These are phyloP conservation scores for Drosophila macrothrix DNA, from an alignment of 2,888 invertebrate genomes.

Conservation along the genomic window DNA sequence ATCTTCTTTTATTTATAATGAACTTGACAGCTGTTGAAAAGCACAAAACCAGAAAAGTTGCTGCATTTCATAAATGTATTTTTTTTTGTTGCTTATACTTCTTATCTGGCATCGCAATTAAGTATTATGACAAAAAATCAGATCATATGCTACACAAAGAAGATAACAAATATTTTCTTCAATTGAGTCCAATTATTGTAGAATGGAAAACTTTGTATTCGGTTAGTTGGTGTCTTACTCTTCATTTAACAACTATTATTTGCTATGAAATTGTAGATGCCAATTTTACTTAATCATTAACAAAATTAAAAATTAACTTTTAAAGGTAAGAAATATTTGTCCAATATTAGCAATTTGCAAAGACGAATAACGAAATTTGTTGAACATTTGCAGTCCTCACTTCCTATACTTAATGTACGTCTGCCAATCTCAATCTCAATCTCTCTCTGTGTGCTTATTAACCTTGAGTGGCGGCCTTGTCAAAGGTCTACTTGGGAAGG, in stretches of 20 bases:
- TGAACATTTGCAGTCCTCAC: background rate
- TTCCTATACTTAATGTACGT: constrained; percentile 3
- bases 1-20: constrained; percentile 45
- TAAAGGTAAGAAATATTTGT: background rate
- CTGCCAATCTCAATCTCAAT: constrained; percentile 23
- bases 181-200: background rate
- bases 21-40: constrained; percentile 30
- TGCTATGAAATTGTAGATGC: background rate
- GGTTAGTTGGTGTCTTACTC: background rate
- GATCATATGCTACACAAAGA: background rate
- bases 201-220: background rate
- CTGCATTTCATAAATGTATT: constrained; percentile 2
- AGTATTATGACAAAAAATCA: background rate
- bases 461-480: constrained; percentile 60
- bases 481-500: constrained; percentile 22
- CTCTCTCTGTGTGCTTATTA: constrained; percentile 57
- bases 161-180: background rate
- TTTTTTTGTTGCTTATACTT: background rate
- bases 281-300: background rate
- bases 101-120: background rate
- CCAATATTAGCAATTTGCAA: background rate
- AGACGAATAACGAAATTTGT: background rate
- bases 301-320: background rate
- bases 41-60: constrained; percentile 9
- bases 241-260: background rate